These are phyloP conservation scores for Callinectes sapidus DNA, from an alignment of 2,888 invertebrate genomes.

Conservation along the genomic window DNA sequence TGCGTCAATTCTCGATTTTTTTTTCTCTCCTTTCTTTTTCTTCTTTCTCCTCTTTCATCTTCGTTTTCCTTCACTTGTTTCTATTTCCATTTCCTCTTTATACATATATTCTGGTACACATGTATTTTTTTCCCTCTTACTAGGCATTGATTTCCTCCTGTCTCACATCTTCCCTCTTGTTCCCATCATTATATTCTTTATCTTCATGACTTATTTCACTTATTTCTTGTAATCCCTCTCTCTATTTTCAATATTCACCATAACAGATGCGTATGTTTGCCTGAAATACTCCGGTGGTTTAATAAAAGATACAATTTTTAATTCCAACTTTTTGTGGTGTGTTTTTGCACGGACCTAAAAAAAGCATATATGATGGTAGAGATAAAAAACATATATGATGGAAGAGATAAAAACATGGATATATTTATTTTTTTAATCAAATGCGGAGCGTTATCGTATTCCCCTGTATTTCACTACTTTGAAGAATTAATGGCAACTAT, in stretches of 20 bases:
- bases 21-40: neutral
- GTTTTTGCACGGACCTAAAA: neutral
- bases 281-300: neutral
- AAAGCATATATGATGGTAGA: neutral
- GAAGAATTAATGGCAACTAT: neutral
- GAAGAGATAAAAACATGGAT: neutral
- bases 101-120: too few relatives aligned
- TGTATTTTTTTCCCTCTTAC: too few relatives aligned
- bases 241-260: neutral
- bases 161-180: neutral
- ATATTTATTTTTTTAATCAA: conserved; percentile 1
- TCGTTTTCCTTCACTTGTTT: neutral
- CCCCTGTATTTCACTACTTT: neutral
- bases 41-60: neutral
- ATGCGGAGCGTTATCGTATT: neutral
- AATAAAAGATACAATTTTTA: neutral
- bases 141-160: neutral
- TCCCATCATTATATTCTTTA: neutral
- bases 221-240: neutral
- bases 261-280: neutral
- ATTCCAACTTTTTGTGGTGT: neutral
- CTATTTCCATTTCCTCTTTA: neutral
- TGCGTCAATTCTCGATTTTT: too few relatives aligned
- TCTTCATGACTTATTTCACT: neutral
- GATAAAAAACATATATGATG: neutral